phyloP scores from a whole-genome alignment of 1,140 invertebrate genomes.

The Oncopeltus fasciatus region DNA sequence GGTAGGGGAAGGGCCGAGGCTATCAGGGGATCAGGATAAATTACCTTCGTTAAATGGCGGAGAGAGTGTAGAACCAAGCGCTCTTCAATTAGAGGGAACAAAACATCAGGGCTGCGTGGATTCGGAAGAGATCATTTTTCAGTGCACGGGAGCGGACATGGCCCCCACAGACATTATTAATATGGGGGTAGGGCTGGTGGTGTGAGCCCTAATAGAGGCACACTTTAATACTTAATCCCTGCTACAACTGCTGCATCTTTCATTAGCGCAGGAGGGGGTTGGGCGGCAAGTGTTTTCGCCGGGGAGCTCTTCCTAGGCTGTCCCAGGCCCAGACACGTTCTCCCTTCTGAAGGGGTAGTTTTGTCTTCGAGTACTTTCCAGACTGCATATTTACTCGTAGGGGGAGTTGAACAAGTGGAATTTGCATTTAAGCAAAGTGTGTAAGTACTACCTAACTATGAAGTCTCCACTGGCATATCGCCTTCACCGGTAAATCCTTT shows the following conservation, averaged over 20 bases:
- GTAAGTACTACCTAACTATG: too few species aligned
- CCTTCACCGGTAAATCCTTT: too few species aligned
- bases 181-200: not conserved
- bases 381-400: too few species aligned
- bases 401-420: too few species aligned
- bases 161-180: not conserved
- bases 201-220: not conserved
- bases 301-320: too few species aligned
- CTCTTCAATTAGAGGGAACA: not conserved
- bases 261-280: not conserved
- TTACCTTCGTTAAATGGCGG: not conserved
- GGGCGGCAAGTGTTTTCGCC: not conserved
- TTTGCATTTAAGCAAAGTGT: too few species aligned
- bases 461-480: too few species aligned
- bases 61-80: not conserved
- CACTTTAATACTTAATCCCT: not conserved
- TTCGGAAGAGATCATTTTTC: not conserved
- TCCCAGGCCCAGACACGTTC: too few species aligned
- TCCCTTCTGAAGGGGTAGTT: too few species aligned
- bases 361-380: too few species aligned
- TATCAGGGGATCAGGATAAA: not conserved
- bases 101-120: not conserved
- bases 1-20: too few species aligned
- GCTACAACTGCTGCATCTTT: not conserved
- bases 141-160: not conserved